A percentile compares a stretch with the other conserved stretches of the same genome.
Evolutionary conservation across 2,113 vertebrate genomes (phyloP).

Genomic region (Catharus minimus): DNA sequence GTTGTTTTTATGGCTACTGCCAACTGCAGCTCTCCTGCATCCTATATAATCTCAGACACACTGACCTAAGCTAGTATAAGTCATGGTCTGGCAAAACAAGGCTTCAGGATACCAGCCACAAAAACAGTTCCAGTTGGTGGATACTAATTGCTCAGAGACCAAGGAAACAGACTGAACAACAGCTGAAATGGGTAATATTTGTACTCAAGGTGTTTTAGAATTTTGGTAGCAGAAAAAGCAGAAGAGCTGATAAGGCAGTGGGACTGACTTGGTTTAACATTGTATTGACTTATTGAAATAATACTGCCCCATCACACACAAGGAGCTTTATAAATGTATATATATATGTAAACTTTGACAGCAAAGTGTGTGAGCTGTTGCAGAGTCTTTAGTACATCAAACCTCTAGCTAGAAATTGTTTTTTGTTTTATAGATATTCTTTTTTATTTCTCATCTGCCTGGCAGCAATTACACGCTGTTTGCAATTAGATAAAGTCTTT

Average conservation of each 20-base stretch:
- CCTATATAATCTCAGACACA: neutral
- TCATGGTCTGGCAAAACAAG: neutral
- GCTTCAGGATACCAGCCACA: neutral
- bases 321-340: neutral
- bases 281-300: neutral
- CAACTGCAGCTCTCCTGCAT: neutral
- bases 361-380: neutral
- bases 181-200: neutral
- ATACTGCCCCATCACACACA: no score
- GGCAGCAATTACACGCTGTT: neutral
- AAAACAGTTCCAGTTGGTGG: neutral
- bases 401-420: neutral
- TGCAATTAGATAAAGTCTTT: neutral
- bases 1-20: neutral
- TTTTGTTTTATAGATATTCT: neutral
- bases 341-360: neutral
- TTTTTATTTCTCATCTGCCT: neutral
- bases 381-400: neutral
- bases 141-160: neutral
- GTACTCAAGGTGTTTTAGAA: neutral
- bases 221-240: neutral
- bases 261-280: neutral
- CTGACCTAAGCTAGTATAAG: neutral
- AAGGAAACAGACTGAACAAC: neutral
- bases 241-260: neutral